Evolutionary conservation across 1,140 invertebrate species (phyloP).

Genomic region (Bombus soroeensis): DNA sequence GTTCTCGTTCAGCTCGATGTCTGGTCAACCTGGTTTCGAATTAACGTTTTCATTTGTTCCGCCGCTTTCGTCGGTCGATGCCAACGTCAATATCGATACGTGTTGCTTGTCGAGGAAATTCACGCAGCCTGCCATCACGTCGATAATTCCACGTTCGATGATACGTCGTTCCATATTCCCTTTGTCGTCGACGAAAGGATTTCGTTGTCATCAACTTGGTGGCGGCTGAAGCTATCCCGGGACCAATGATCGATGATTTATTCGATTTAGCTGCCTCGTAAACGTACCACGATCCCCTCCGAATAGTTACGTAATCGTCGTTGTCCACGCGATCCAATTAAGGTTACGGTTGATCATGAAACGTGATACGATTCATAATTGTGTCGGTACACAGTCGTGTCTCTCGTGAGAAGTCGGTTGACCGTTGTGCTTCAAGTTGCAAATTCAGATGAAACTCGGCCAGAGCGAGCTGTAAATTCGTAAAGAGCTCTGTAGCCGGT

Average conservation of each 20-base stretch:
- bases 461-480: constrained; percentile 16
- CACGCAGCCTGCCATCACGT: not conserved
- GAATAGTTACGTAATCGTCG: constrained; percentile 39
- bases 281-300: constrained; percentile 15
- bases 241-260: not conserved
- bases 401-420: constrained; percentile 1
- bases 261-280: constrained; percentile 18
- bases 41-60: constrained; percentile 54
- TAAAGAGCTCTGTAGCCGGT: constrained; percentile 3
- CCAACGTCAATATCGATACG: constrained; percentile 7
- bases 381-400: not conserved
- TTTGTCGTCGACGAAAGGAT: constrained; percentile 11
- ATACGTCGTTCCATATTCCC: not conserved
- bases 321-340: constrained; percentile 56
- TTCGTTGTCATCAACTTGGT: not conserved
- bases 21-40: constrained; percentile 32
- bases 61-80: not conserved
- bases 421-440: not conserved
- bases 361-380: constrained; percentile 23
- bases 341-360: constrained; percentile 39
- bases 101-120: constrained; percentile 20
- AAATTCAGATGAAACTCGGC: constrained; percentile 10
- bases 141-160: not conserved
- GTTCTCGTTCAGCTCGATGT: not conserved
- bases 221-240: not conserved